phyloP scores from a whole-genome alignment of 1,140 invertebrate genomes.

The Tetragnatha versicolor region DNA sequence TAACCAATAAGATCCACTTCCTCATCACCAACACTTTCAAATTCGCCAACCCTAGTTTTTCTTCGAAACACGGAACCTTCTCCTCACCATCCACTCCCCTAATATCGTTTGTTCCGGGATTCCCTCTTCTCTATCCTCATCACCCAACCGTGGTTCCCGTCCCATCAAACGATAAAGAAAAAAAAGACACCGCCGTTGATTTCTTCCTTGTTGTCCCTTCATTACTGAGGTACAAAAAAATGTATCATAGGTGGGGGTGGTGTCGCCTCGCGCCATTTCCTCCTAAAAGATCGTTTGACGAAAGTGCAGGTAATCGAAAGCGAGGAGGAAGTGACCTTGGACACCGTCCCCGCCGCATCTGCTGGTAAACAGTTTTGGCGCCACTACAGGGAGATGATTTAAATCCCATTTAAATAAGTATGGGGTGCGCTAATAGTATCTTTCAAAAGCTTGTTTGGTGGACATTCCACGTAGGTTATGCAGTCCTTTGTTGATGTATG shows the following conservation, averaged over 20 bases:
- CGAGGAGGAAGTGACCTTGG: slow-evolving; percentile 5
- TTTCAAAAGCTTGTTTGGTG: too few species aligned
- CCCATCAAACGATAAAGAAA: not conserved
- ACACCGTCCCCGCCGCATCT: not conserved
- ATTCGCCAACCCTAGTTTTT: too few species aligned
- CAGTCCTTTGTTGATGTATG: too few species aligned
- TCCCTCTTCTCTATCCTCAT: not conserved
- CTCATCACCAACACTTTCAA: too few species aligned
- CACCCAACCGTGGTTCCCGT: not conserved
- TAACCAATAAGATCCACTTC: too few species aligned
- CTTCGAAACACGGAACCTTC: too few species aligned
- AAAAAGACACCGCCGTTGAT: not conserved
- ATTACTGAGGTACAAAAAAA: not conserved
- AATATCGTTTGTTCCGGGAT: not conserved
- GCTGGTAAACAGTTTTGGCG: too few species aligned
- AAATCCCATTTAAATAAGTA: too few species aligned
- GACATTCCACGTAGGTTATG: too few species aligned
- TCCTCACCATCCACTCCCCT: too few species aligned
- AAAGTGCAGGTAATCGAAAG: not conserved
- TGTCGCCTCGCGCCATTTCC: slow-evolving; percentile 3
- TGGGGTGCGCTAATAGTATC: too few species aligned
- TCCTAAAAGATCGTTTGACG: slow-evolving; percentile 15
- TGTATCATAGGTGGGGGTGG: not conserved
- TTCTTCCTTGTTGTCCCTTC: not conserved
- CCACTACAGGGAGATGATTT: too few species aligned